Conservation (phyloP, 2,888 invertebrate species). For the Periphyllus acericola region DNA sequence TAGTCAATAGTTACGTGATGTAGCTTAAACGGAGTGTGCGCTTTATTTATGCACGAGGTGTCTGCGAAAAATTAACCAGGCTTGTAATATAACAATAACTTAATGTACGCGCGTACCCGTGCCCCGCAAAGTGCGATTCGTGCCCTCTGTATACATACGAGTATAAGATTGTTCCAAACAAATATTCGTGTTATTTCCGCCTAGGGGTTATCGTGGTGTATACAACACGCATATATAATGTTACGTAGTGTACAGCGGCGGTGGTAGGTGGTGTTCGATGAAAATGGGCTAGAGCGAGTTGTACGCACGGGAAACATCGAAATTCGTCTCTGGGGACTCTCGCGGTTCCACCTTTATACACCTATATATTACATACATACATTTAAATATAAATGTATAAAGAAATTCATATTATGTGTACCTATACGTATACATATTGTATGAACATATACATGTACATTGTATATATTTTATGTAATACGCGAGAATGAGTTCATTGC, state of each 20-base stretch:
- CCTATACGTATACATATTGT: too few relatives aligned
- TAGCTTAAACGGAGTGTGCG: neutral
- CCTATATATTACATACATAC: neutral
- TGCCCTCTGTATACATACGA: too few relatives aligned
- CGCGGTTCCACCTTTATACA: neutral
- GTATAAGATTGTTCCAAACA: neutral
- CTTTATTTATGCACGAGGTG: neutral
- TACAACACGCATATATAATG: too few relatives aligned
- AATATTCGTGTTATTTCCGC: neutral
- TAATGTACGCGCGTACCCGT: too few relatives aligned
- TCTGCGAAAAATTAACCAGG: neutral
- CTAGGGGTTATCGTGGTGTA: neutral
- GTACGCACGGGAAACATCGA: neutral
- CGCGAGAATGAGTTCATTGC: too few relatives aligned
- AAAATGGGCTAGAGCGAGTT: neutral
- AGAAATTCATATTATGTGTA: too few relatives aligned
- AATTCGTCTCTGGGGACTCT: conserved; percentile 20
- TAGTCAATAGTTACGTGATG: too few relatives aligned
- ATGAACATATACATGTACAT: too few relatives aligned
- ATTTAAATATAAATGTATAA: too few relatives aligned
- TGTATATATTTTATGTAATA: too few relatives aligned
- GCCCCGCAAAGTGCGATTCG: neutral
- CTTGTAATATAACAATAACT: too few relatives aligned
- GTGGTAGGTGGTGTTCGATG: neutral
- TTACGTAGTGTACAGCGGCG: too few relatives aligned